Conservation (phyloP, 2,113 vertebrate genomes). For the Trogon melanurus region DNA sequence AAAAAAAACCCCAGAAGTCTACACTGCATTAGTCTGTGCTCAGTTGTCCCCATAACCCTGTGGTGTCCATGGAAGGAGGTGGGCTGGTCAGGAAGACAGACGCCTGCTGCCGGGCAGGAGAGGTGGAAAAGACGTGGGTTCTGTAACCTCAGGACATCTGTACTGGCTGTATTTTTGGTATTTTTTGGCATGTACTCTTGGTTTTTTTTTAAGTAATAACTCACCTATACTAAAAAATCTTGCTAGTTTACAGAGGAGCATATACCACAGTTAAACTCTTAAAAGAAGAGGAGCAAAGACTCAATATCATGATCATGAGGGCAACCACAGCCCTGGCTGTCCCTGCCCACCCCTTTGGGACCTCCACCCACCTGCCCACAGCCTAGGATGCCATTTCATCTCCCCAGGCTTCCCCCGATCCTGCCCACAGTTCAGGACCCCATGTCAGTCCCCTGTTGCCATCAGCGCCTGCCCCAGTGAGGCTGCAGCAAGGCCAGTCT, state of each 20-base stretch:
- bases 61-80: rapidly evolving
- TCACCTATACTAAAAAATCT: background rate
- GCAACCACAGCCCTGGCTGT: too few relatives aligned
- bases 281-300: background rate
- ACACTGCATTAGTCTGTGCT: background rate
- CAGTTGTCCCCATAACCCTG: background rate
- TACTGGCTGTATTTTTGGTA: background rate
- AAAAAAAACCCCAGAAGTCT: background rate
- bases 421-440: background rate
- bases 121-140: background rate
- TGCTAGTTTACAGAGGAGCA: background rate
- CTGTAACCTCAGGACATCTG: background rate
- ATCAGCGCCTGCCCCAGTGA: rapidly evolving
- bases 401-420: background rate
- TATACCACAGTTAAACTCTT: background rate
- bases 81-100: background rate
- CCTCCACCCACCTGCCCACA: rapidly evolving
- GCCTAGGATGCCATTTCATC: too few relatives aligned
- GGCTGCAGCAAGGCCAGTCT: background rate
- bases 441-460: rapidly evolving
- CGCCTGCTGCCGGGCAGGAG: rapidly evolving
- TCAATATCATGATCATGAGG: background rate
- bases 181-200: background rate
- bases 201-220: background rate
- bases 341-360: background rate